Evolutionary conservation across 2,797 vertebrate species (phyloP), one percentile per base, ranked within the genome.

Genomic region (Xerus rutilus): DNA sequence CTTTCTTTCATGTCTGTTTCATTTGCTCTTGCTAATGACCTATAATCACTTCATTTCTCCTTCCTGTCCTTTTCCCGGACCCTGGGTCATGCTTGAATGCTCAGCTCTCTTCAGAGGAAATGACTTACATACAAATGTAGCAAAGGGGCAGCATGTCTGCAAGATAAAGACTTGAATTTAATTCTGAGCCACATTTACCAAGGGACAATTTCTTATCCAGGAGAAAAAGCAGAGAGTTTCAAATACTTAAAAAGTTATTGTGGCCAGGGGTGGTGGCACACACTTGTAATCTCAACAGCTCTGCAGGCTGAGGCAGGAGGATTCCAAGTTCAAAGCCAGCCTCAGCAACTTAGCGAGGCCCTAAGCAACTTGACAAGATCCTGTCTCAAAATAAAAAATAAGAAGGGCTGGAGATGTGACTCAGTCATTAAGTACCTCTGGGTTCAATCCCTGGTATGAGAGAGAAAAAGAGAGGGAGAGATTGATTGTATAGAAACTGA

Each of bases 51-150:
- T 82, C 18, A 62, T 77, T 82, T 77, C 35, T 69, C 64, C 32
- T 83, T 74, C 54, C 83, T 28, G 14, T 73, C 77, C 59, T 77
- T 91, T 82, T 92, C 35, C 65, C 35, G 28, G 0, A 67, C 10
- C 65, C n/a, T 78, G 5, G 59, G 32, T 86, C 39, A 62, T 4
- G 12, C 69, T 20, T 23, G 30, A 89, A 65, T 9, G 43, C 10
- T 82, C 30, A 43, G 85, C 65, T 86, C 28, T 83, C 79, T 86
- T 95, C 30, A 78, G 89, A 95, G 65, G 59, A 97, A 89, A 96
- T 72, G 74, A 78, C 45, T 95, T 57, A 77, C 15, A 25, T 39
- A 78, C 64, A 91, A 86, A 87, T 64, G 47, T n/a, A 73, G 84
- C 32, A 83, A 88, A 67, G 3, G 17, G 73, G 32, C 69, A 57